These are phyloP conservation scores for Thelaira solivaga DNA, from an alignment of 2,888 invertebrate species.

Conservation along the genomic window DNA sequence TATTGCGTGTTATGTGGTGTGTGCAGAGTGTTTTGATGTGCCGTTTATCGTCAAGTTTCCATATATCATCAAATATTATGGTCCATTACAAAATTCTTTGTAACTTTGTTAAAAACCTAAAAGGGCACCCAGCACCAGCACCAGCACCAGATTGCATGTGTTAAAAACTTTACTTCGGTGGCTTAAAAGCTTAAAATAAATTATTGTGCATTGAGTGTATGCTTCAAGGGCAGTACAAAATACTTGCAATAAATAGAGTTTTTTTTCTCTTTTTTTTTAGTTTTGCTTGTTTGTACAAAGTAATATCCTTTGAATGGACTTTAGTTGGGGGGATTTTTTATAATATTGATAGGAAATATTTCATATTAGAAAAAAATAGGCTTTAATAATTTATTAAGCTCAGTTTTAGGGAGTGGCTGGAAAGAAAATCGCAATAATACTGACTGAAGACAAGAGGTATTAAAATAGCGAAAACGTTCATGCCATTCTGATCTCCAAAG, in stretches of 20 bases:
- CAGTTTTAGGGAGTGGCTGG: no score
- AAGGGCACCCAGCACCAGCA: constrained; percentile 16
- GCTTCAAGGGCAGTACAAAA: constrained; percentile 34
- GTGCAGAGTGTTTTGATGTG: constrained; percentile 58
- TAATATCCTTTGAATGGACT: no score
- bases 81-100: constrained; percentile 59
- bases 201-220: constrained; percentile 37
- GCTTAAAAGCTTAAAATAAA: constrained; percentile 21
- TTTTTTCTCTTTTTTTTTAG: no score
- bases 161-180: constrained; percentile 13
- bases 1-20: constrained; percentile 41
- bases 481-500: no score
- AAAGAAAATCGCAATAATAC: no score
- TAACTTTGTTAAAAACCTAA: constrained; percentile 52
- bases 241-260: constrained; percentile 9
- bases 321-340: no score
- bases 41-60: constrained; percentile 58
- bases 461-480: no score
- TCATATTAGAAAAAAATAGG: no score
- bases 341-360: no score
- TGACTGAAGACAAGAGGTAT: no score
- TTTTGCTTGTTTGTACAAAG: no score
- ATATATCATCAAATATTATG: constrained; percentile 62
- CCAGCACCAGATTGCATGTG: constrained; percentile 31
- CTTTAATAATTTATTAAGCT: no score